phyloP scores from a whole-genome alignment of 1,140 invertebrate species.

The Gonatopus flavifemur region DNA sequence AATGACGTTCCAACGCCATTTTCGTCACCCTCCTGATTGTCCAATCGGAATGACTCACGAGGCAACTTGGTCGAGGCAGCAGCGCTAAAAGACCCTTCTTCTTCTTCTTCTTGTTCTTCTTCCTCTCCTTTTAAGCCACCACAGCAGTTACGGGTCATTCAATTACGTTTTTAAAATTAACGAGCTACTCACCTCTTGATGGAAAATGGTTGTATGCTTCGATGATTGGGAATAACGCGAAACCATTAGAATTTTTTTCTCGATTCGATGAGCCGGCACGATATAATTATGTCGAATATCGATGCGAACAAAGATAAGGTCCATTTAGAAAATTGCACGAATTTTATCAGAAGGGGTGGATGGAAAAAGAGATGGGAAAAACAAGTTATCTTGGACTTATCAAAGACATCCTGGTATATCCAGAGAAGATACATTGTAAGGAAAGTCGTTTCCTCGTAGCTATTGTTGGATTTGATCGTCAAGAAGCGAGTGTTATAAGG shows the following conservation, averaged over 20 bases:
- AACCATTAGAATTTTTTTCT: conserved; percentile 45
- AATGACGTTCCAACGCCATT: conserved; percentile 31
- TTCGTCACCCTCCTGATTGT: conserved; percentile 48
- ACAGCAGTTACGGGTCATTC: conserved; percentile 52
- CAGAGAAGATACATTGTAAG: no score
- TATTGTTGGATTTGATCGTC: conserved; percentile 39
- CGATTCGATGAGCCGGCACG: no score
- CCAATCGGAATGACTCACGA: conserved; percentile 57
- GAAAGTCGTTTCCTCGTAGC: conserved; percentile 42
- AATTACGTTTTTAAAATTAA: conserved; percentile 56
- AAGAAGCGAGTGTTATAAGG: conserved; percentile 23
- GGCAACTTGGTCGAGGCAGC: conserved; percentile 28
- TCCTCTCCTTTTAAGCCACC: background rate
- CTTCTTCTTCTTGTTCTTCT: background rate
- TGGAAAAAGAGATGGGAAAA: conserved; percentile 3
- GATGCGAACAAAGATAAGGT: conserved; percentile 47
- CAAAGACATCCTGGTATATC: no score
- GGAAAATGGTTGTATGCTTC: conserved; percentile 59
- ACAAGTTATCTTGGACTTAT: background rate
- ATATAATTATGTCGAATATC: no score
- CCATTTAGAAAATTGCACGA: conserved; percentile 56
- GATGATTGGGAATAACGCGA: conserved; percentile 53
- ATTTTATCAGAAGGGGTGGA: conserved; percentile 44
- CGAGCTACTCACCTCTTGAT: conserved; percentile 57
- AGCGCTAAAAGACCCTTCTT: background rate